These are phyloP conservation scores for Pygoscelis antarcticus DNA, from an alignment of 2,113 vertebrate species.

Conservation along the genomic window DNA sequence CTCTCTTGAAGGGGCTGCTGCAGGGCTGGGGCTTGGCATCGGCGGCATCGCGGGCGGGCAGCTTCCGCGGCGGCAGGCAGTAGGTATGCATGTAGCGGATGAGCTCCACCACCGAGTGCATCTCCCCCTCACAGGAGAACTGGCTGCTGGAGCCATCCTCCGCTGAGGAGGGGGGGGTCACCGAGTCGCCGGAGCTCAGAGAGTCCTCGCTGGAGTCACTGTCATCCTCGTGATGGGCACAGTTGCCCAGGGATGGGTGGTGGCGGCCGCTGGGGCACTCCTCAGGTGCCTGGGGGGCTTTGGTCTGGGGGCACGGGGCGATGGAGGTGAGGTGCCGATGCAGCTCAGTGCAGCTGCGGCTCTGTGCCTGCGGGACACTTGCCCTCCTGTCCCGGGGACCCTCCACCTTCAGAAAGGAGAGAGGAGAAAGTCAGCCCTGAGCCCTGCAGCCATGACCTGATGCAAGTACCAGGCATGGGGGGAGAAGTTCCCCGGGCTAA, in stretches of 20 bases:
- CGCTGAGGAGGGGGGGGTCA: background rate
- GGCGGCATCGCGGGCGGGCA: slow-evolving; percentile 69
- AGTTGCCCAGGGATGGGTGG: background rate
- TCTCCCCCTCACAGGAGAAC: slow-evolving; percentile 81
- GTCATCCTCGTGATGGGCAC: slow-evolving; percentile 65
- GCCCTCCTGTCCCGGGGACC: slow-evolving; percentile 79
- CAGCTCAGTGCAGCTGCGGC: slow-evolving; percentile 89
- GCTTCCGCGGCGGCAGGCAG: slow-evolving; percentile 90
- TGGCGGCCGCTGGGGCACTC: background rate
- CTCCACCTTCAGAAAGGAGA: slow-evolving; percentile 75
- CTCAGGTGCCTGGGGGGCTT: slow-evolving; percentile 55
- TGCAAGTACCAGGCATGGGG: background rate
- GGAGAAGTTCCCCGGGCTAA: background rate
- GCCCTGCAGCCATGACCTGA: background rate
- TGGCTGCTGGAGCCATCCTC: slow-evolving; percentile 40
- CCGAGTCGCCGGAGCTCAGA: slow-evolving; percentile 64
- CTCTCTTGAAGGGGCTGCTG: slow-evolving; percentile 65
- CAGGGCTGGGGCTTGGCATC: slow-evolving; percentile 71
- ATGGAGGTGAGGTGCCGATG: slow-evolving; percentile 91
- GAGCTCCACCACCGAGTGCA: slow-evolving; percentile 87
- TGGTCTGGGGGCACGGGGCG: slow-evolving; percentile 48
- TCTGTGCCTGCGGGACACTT: slow-evolving; percentile 71
- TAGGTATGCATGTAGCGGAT: slow-evolving; percentile 99
- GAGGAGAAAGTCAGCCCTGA: background rate
- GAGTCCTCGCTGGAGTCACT: slow-evolving; percentile 74